phyloP scores from a whole-genome alignment of 2,113 vertebrate species.

The Tachuris rubrigastra region DNA sequence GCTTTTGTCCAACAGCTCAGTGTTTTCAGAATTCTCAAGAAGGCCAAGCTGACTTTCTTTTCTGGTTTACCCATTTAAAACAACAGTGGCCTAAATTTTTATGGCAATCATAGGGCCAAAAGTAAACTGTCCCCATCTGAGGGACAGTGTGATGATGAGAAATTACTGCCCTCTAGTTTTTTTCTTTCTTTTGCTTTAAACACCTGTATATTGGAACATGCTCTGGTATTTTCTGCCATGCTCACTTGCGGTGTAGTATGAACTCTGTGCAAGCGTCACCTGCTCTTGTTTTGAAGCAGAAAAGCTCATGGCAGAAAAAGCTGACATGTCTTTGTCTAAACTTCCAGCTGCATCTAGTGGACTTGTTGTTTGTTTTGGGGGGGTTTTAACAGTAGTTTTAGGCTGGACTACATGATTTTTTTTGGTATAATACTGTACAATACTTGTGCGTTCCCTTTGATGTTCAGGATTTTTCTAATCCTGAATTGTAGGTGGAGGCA shows the following conservation, averaged over 20 bases:
- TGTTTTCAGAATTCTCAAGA: neutral
- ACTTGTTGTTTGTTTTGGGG: neutral
- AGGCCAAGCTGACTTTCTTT: neutral
- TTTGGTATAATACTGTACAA: neutral
- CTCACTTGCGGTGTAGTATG: neutral
- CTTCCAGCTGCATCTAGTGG: neutral
- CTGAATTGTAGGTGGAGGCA: neutral
- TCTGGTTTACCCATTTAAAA: neutral
- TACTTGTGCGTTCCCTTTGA: neutral
- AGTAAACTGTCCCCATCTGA: neutral
- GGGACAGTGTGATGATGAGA: neutral
- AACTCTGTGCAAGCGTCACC: neutral
- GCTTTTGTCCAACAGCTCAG: neutral
- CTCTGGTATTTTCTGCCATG: neutral
- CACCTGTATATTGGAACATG: accelerated
- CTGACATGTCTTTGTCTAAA: neutral
- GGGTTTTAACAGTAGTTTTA: neutral
- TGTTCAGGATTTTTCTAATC: neutral
- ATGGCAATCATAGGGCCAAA: neutral
- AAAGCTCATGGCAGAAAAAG: neutral
- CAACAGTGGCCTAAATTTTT: neutral
- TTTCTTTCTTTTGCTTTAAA: neutral
- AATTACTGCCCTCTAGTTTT: neutral
- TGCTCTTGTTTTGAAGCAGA: neutral
- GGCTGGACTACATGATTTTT: neutral